Evolutionary conservation across 2,797 vertebrate species (phyloP).

Genomic region (Onychomys leucogaster): DNA sequence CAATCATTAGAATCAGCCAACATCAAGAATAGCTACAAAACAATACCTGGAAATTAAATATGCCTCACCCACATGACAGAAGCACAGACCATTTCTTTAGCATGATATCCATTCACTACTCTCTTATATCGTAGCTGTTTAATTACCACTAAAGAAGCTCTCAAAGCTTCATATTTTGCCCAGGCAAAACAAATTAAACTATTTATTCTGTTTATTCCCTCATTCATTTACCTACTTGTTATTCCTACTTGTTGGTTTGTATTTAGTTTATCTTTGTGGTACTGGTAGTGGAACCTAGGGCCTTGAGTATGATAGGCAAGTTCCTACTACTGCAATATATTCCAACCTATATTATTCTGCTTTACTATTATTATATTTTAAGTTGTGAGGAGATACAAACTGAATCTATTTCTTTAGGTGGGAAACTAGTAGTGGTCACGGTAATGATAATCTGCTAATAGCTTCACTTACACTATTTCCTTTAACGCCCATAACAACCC

Average conservation of each 20-base stretch:
- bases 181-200: not conserved
- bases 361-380: not conserved
- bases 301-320: not conserved
- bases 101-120: not conserved
- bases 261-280: not conserved
- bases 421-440: not conserved
- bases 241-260: not conserved
- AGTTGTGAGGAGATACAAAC: not conserved
- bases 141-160: not conserved
- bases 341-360: not conserved
- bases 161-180: not conserved
- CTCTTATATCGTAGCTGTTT: not conserved
- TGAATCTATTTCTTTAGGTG: not conserved
- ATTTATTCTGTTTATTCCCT: not conserved
- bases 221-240: not conserved
- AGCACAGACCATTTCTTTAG: not conserved
- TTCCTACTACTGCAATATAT: not conserved
- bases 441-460: not conserved
- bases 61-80: not conserved
- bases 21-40: not conserved
- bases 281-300: not conserved
- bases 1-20: not conserved
- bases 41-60: not conserved
- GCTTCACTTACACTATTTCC: not conserved
- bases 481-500: conserved; percentile 16